Evolutionary conservation across 2,113 vertebrate genomes (phyloP).

Genomic region (Salvator merianae): DNA sequence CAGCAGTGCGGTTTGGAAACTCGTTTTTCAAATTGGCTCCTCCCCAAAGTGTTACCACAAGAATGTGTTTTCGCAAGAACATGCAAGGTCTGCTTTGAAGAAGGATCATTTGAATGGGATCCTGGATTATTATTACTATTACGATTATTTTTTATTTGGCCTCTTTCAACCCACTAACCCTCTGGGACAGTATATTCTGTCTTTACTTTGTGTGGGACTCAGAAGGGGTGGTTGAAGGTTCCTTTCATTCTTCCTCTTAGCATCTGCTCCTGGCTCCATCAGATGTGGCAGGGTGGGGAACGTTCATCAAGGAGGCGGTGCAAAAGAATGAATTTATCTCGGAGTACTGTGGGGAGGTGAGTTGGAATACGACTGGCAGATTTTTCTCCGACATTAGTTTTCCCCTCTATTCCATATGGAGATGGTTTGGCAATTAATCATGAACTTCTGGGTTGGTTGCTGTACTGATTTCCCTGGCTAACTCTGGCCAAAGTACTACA

Average conservation of each 20-base stretch:
- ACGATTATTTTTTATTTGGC: too few species aligned
- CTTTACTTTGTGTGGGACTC: not conserved
- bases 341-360: conserved; percentile 96
- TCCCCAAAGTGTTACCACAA: not conserved
- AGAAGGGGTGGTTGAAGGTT: conserved; percentile 1
- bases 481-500: too few species aligned
- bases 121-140: not conserved
- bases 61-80: too few species aligned
- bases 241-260: conserved; percentile 67
- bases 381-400: not conserved
- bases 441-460: too few species aligned
- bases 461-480: not conserved
- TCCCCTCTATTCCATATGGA: not conserved
- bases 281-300: conserved; percentile 97
- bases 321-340: conserved; percentile 99
- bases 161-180: not conserved
- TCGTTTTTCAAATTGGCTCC: not conserved
- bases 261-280: conserved; percentile 95
- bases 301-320: conserved; percentile 97
- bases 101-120: not conserved
- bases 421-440: not conserved
- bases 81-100: not conserved
- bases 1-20: not conserved
- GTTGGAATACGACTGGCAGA: conserved; percentile 42
- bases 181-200: not conserved